Evolutionary conservation across 2,888 invertebrate species (phyloP).

Genomic region (Drosophila anomalipes): DNA sequence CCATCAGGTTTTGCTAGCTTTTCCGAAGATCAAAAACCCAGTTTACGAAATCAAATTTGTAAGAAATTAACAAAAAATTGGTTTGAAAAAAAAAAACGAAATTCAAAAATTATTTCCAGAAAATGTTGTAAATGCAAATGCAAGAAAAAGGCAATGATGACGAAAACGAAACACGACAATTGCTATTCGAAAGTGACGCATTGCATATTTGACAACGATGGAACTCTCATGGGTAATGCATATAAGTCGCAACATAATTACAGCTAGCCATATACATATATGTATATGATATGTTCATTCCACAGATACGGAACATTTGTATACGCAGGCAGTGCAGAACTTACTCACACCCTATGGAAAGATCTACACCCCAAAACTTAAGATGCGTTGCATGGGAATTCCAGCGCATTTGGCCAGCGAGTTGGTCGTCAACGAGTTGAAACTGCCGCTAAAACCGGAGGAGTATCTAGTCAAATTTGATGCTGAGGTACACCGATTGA

Average conservation of each 20-base stretch:
- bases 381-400: conserved; percentile 89
- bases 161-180: not conserved
- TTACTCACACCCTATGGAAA: conserved; percentile 89
- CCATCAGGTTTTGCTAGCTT: not conserved
- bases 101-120: not conserved
- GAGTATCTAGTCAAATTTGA: conserved; percentile 86
- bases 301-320: conserved; percentile 91
- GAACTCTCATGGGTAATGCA: conserved; percentile 59
- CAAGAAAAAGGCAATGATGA: conserved; percentile 4
- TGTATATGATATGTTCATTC: not conserved
- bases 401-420: conserved; percentile 87
- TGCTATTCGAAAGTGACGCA: conserved; percentile 43
- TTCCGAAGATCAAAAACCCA: not conserved
- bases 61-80: not conserved
- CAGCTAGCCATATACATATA: not conserved
- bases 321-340: conserved; percentile 89
- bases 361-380: conserved; percentile 90
- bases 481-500: conserved; percentile 85
- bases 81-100: not conserved
- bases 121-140: conserved; percentile 5
- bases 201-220: conserved; percentile 66
- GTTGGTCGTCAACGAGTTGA: conserved; percentile 86
- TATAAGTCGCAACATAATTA: fast-evolving
- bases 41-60: not conserved
- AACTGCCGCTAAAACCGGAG: conserved; percentile 88